Evolutionary conservation across 2,113 vertebrate species (phyloP).

Genomic region (Leuciscus idus): DNA sequence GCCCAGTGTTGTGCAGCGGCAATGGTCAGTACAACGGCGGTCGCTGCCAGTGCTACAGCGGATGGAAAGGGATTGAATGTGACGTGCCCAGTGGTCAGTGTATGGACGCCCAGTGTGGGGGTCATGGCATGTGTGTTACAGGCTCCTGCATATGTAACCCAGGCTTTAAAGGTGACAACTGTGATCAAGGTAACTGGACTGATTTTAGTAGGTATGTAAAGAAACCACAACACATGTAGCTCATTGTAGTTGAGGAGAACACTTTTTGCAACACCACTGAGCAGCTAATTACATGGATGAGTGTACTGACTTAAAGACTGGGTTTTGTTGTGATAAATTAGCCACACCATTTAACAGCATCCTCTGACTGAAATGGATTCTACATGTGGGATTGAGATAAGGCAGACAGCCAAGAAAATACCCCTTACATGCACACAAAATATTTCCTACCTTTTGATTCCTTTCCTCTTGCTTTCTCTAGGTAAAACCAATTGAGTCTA

Average conservation of each 20-base stretch:
- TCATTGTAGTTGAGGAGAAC: constrained; percentile 3
- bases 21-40: constrained; percentile 97
- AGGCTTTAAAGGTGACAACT: constrained; percentile 91
- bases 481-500: constrained; percentile 86
- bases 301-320: constrained; percentile 69
- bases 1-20: constrained; percentile 92
- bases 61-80: constrained; percentile 97
- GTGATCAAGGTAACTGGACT: constrained; percentile 88
- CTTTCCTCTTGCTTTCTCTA: constrained; percentile 33
- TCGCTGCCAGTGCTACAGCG: constrained; percentile 95
- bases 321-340: constrained; percentile 66
- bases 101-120: constrained; percentile 88
- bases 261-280: constrained; percentile 70
- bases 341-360: constrained; percentile 57
- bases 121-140: constrained; percentile 91
- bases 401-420: constrained; percentile 59
- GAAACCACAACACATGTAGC: not conserved
- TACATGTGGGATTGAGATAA: constrained; percentile 2
- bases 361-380: constrained; percentile 37
- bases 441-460: constrained; percentile 45
- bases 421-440: constrained; percentile 60
- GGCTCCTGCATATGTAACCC: constrained; percentile 93
- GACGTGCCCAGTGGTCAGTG: constrained; percentile 90
- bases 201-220: not conserved
- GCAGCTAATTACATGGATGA: constrained; percentile 71